phyloP scores from a whole-genome alignment of 2,113 vertebrate species.

The Cranoglanis bouderius region DNA sequence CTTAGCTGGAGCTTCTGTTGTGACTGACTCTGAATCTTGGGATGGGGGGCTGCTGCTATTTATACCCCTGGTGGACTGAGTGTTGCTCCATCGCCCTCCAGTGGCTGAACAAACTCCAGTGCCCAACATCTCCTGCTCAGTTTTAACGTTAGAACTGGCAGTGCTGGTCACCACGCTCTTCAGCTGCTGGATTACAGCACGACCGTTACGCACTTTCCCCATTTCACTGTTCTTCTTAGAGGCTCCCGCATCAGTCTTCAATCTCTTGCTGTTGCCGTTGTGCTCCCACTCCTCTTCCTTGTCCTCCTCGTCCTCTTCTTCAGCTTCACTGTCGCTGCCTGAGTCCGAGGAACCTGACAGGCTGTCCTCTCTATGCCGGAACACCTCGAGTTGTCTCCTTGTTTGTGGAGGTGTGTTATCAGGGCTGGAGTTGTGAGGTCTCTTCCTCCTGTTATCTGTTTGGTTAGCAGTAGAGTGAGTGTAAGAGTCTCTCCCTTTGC shows the following conservation, averaged over 20 bases:
- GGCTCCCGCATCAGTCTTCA: constrained; percentile 74
- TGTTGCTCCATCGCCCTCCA: constrained; percentile 69
- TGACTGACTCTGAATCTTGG: constrained; percentile 72
- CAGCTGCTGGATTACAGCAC: constrained; percentile 71
- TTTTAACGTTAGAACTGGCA: constrained; percentile 71
- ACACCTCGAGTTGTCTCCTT: constrained; percentile 67
- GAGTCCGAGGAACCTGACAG: constrained; percentile 69
- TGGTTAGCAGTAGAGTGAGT: constrained; percentile 50
- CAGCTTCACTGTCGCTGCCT: constrained; percentile 70
- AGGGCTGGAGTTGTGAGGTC: constrained; percentile 65
- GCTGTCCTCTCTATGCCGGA: constrained; percentile 66
- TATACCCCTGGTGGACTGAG: constrained; percentile 61
- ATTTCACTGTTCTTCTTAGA: constrained; percentile 53
- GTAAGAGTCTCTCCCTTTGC: constrained; percentile 69
- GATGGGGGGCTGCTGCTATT: constrained; percentile 73
- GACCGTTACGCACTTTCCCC: constrained; percentile 72
- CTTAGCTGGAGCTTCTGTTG: constrained; percentile 67
- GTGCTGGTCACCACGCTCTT: constrained; percentile 65
- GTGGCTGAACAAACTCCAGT: constrained; percentile 42
- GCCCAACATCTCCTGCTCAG: constrained; percentile 67
- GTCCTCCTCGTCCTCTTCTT: constrained; percentile 70
- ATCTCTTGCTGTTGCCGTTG: constrained; percentile 62
- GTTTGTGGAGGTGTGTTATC: constrained; percentile 68
- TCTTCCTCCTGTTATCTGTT: constrained; percentile 72
- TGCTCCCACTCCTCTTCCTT: constrained; percentile 62